phyloP scores from a whole-genome alignment of 2,113 vertebrate genomes.

The Proterorhinus semilunaris region DNA sequence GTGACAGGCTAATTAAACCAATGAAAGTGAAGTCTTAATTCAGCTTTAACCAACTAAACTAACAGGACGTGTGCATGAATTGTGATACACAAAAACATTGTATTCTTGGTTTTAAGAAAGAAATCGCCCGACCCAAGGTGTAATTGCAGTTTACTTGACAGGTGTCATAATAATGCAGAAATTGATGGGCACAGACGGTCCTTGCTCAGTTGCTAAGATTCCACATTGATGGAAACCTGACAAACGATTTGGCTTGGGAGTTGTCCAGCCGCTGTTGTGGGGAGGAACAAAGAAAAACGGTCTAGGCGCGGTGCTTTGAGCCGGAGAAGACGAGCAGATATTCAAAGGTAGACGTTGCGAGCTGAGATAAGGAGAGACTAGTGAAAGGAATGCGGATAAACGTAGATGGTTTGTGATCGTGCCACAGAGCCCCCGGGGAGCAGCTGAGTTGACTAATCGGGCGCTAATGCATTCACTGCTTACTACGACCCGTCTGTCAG shows the following conservation, averaged over 20 bases:
- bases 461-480: constrained; percentile 64
- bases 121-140: too few relatives aligned
- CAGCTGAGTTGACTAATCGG: constrained; percentile 54
- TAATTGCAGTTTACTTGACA: too few relatives aligned
- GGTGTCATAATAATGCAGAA: too few relatives aligned
- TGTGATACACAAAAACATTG: too few relatives aligned
- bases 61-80: too few relatives aligned
- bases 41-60: too few relatives aligned
- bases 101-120: too few relatives aligned
- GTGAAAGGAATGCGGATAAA: constrained; percentile 5
- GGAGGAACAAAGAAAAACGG: constrained; percentile 1
- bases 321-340: background rate
- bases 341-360: constrained; percentile 1
- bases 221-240: constrained; percentile 26
- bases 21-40: too few relatives aligned
- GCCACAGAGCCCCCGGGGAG: constrained; percentile 21
- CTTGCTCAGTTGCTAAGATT: constrained; percentile 18
- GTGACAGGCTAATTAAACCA: too few relatives aligned
- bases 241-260: constrained; percentile 7
- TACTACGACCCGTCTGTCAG: constrained; percentile 55
- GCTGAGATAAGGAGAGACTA: background rate
- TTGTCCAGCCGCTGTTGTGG: constrained; percentile 23
- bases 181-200: too few relatives aligned
- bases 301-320: background rate
- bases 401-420: constrained; percentile 8